Percentiles rank a stretch among this genome's conserved stretches.
Conservation (phyloP, 1,140 invertebrate genomes). For the Drosophila fuyamai region DNA sequence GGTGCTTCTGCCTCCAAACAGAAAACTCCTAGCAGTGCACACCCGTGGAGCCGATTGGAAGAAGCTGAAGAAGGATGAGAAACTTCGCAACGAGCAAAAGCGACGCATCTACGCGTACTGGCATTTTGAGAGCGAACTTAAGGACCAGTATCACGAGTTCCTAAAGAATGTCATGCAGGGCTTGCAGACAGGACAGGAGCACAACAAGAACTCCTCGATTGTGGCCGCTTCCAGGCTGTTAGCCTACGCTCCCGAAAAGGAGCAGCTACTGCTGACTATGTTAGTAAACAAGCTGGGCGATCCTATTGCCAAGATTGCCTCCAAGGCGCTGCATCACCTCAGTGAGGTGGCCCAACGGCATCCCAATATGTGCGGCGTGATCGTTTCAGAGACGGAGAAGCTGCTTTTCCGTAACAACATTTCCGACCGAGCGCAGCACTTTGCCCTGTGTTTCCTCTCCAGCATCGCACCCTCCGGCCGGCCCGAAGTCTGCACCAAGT, state of each 20-base stretch:
- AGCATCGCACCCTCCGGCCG: constrained; percentile 89
- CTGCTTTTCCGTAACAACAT: constrained; percentile 95
- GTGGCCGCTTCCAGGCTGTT: constrained; percentile 92
- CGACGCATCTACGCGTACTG: constrained; percentile 86
- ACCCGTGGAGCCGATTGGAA: constrained; percentile 86
- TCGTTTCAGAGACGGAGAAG: constrained; percentile 95
- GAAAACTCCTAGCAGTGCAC: constrained; percentile 88
- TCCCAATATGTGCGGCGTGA: constrained; percentile 95
- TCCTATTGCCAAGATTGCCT: constrained; percentile 93
- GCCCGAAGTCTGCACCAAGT: constrained; percentile 90
- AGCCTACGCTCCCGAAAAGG: constrained; percentile 93
- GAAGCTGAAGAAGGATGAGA: constrained; percentile 49
- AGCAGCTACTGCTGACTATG: constrained; percentile 92
- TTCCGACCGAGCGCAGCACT: constrained; percentile 94
- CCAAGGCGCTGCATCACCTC: constrained; percentile 94
- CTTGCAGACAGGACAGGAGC: constrained; percentile 86
- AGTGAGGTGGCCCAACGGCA: constrained; percentile 93
- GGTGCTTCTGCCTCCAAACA: constrained; percentile 88
- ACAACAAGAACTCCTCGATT: constrained; percentile 93
- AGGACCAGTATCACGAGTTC: constrained; percentile 87
- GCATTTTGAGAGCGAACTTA: constrained; percentile 91
- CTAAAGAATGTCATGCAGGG: constrained; percentile 79
- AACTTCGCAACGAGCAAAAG: constrained; percentile 73
- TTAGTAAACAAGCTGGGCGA: constrained; percentile 98
- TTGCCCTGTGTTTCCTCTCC: constrained; percentile 95